phyloP scores from a whole-genome alignment of 2,113 vertebrate species.

The Oncorhynchus gorbuscha region DNA sequence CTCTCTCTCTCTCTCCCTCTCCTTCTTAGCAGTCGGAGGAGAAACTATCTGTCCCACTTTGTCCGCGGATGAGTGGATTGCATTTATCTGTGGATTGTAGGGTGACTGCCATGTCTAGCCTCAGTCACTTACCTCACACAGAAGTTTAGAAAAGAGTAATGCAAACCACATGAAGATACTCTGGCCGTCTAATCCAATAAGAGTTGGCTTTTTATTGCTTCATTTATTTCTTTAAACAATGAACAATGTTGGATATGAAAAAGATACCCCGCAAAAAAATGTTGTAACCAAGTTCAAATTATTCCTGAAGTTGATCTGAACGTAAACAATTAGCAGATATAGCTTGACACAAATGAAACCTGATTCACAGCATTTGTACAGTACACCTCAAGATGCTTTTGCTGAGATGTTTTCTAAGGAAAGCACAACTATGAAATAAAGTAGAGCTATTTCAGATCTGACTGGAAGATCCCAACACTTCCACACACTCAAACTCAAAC shows the following conservation, averaged over 20 bases:
- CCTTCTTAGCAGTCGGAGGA: conserved; percentile 9
- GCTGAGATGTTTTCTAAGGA: neutral
- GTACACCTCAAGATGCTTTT: neutral
- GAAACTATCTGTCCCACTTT: conserved; percentile 48
- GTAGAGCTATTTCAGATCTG: too few species aligned
- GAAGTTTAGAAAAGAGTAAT: conserved; percentile 41
- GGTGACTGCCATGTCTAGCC: conserved; percentile 37
- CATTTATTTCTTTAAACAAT: conserved; percentile 56
- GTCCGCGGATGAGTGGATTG: conserved; percentile 41
- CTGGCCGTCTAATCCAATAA: conserved; percentile 52
- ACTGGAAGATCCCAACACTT: too few species aligned
- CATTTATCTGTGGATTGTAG: conserved; percentile 49
- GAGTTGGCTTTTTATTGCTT: conserved; percentile 52
- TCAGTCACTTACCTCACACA: conserved; percentile 28
- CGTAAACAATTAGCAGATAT: conserved; percentile 45
- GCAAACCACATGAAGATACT: conserved; percentile 55
- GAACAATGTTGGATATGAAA: conserved; percentile 46
- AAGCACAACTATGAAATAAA: neutral
- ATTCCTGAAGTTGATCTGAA: conserved; percentile 44
- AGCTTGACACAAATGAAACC: conserved; percentile 30
- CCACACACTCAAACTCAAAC: too few species aligned
- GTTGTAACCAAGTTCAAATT: conserved; percentile 42
- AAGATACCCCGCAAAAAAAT: conserved; percentile 11
- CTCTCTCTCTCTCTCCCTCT: neutral
- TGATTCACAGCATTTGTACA: conserved; percentile 44